Conservation (phyloP, 2,888 invertebrate species). For the Drosophila multiciliata region DNA sequence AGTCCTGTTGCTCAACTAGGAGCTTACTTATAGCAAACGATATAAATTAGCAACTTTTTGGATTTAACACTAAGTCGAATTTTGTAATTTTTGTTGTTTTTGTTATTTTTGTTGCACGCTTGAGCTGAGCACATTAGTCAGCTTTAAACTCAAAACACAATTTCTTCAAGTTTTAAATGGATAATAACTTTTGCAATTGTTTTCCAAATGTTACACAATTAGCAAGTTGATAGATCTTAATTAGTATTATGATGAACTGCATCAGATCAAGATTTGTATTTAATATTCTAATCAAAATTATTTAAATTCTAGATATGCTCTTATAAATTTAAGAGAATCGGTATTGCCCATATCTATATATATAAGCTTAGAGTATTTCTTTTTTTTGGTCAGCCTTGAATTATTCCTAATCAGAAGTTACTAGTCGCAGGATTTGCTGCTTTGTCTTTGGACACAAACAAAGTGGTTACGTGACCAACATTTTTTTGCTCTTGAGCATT, state of each 20-base stretch:
- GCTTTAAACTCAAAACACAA: background rate
- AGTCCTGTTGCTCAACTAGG: constrained; percentile 27
- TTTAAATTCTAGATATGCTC: background rate
- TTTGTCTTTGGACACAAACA: constrained; percentile 38
- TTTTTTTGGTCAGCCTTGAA: constrained; percentile 5
- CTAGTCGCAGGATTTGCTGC: constrained; percentile 15
- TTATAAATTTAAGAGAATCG: background rate
- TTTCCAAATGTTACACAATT: background rate
- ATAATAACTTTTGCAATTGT: background rate
- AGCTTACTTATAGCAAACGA: constrained; percentile 11
- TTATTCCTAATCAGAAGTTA: constrained; percentile 46
- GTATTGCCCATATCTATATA: background rate
- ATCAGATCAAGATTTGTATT: background rate
- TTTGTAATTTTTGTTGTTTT: background rate
- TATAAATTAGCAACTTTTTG: constrained; percentile 19
- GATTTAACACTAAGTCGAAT: background rate
- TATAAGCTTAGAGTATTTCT: background rate
- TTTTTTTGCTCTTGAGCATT: constrained; percentile 39
- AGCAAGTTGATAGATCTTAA: background rate
- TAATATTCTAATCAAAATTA: background rate
- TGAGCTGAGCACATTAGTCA: background rate
- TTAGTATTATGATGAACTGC: background rate
- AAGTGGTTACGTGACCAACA: constrained; percentile 70
- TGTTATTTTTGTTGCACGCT: constrained; percentile 1
- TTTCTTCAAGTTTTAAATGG: background rate